phyloP scores from a whole-genome alignment of 2,113 vertebrate species.

The Furnarius figulus region DNA sequence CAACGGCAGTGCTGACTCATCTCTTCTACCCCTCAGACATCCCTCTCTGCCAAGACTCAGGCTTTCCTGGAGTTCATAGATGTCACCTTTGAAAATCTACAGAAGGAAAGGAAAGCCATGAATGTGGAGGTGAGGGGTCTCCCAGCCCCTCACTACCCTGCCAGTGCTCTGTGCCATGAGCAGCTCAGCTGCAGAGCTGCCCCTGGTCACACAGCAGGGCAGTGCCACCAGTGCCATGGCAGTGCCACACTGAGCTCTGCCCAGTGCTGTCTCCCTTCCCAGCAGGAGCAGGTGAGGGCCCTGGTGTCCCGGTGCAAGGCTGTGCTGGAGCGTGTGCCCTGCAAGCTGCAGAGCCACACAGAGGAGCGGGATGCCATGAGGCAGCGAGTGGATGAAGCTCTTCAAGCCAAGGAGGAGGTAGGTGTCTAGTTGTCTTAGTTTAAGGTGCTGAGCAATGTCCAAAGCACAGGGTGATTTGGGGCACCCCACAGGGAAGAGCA shows the following conservation, averaged over 20 bases:
- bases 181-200: neutral
- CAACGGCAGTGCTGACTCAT: neutral
- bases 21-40: conserved; percentile 29
- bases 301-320: conserved; percentile 67
- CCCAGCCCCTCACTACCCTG: accelerated
- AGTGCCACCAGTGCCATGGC: neutral
- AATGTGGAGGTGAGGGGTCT: conserved; percentile 58
- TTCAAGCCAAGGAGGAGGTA: conserved; percentile 55
- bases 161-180: accelerated
- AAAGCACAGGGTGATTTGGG: accelerated
- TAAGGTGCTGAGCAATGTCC: accelerated
- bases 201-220: neutral
- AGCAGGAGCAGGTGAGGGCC: conserved; percentile 59
- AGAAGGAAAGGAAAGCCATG: conserved; percentile 54
- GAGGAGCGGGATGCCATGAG: conserved; percentile 75
- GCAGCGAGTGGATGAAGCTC: conserved; percentile 72
- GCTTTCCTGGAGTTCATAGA: conserved; percentile 37
- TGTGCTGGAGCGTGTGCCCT: conserved; percentile 60
- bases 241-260: neutral
- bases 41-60: conserved; percentile 3
- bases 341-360: conserved; percentile 75
- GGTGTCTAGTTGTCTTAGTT: no score
- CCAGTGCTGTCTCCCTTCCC: neutral
- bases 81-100: conserved; percentile 28
- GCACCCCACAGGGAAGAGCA: neutral